Evolutionary conservation across 1,140 invertebrate species (phyloP), one percentile per base, ranked within the genome.

Genomic region (Spodoptera frugiperda): DNA sequence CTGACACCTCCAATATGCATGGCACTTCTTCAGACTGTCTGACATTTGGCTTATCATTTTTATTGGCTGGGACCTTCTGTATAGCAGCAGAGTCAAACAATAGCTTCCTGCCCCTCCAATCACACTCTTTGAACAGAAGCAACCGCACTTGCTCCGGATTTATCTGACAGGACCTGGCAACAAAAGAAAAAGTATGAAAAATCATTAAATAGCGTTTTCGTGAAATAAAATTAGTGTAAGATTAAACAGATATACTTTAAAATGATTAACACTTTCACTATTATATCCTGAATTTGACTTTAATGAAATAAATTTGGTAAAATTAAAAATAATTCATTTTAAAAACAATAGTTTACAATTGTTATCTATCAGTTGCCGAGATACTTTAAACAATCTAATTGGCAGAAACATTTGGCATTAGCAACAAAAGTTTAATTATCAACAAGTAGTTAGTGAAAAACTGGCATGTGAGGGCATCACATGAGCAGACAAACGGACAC

Each of bases 81-180:
- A 97, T 95, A 30, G 96, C 95, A 79, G 96, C 95, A 5, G 98
- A 98, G 94, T 98, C 98, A 91, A 98, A 98, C 9, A 98, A 94
- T 17, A 98, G 93, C 83, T 97, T 97, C 73, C 97, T 94, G 12
- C 97, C 97, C 78, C 96, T 95, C 86, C 96, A 96, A 84, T 98
- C 97, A 89, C 97, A 97, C 93, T 98, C 98, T 81, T 96, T 96
- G 92, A 98, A 98, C 74, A 98, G 94, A 83, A 98, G 93, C 73
- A 98, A 95, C 72, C 98, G 95, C 61, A 97, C 95, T 94, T 97
- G 96, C 85, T 96, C 95, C 67, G 87, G 84, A 80, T 87, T 87
- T 89, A 91, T 88, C 80, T 91, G 87, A 85, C 84, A 84, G 78
- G 88, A 87, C 82, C 91, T 92, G 77, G 54, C 57, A 65, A 83